phyloP scores from a whole-genome alignment of 2,888 invertebrate species.

The Poecilus cupreus region DNA sequence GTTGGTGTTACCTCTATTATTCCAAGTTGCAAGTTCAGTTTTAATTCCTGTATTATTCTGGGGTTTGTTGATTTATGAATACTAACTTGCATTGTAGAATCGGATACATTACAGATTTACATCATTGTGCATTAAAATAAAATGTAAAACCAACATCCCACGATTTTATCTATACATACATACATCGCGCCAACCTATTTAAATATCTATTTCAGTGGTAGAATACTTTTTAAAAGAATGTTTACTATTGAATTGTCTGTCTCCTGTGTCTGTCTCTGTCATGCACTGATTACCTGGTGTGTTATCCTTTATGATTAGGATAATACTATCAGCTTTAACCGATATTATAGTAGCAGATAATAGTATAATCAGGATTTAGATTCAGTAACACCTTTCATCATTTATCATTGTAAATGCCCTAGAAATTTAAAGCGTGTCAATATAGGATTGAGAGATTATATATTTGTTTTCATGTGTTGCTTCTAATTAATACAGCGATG shows the following conservation, averaged over 20 bases:
- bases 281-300: background rate
- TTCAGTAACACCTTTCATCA: background rate
- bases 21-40: background rate
- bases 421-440: background rate
- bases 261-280: constrained; percentile 7
- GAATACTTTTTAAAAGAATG: no score
- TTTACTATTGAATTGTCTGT: no score
- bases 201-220: background rate
- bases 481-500: no score
- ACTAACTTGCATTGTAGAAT: no score
- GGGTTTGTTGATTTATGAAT: no score
- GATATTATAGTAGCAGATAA: constrained; percentile 1
- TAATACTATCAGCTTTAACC: constrained; percentile 1
- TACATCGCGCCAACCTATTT: no score
- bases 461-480: no score
- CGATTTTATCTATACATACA: no score
- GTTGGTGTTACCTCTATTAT: background rate
- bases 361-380: constrained; percentile 19
- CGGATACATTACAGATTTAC: no score
- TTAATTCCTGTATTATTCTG: background rate
- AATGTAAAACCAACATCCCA: no score
- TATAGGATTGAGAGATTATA: background rate
- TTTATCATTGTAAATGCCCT: background rate
- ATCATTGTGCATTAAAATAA: no score
- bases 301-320: constrained; percentile 21